Evolutionary conservation across 1,140 invertebrate species (phyloP), one percentile per base, ranked within the genome.

Genomic region (Scaptomyza hsui): DNA sequence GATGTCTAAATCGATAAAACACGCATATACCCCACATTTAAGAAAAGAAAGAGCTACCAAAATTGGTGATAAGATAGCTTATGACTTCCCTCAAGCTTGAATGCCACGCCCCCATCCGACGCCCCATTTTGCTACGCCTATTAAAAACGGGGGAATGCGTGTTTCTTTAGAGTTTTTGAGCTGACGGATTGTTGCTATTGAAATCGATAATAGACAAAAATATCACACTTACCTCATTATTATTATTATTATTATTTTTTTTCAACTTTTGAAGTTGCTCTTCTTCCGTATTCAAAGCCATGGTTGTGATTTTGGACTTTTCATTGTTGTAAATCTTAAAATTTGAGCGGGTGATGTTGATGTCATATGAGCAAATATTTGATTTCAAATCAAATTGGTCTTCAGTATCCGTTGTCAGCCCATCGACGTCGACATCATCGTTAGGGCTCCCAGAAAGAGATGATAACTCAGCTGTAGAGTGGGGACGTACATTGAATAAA

Each of bases 371-470:
- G 47, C 67, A 67, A 53, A 55, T 45, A 39, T 71, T 65, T 32
- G 70, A 57, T n/a, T 70, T 74, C 1, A 77, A 47, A 12, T 85
- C 77, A 19, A 71, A 19, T 37, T 75, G 67, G 45, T 88, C 61
- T 5, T 78, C 82, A 4, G 61, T 39, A 55, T 86, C 82, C 10
- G 78, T 86, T 47, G 74, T 72, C n/a, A 71, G 45, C 4, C 77
- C 75, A 35, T 78, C 75, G 6, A 82, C 63, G 62, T 86, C 81
- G 3, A 85, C 47, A 51, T 81, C 79, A 18, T 78, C 57, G 19
- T 71, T 88, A 18, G 81, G 68, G 57, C 71, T 83, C 3, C 24
- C 64, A 1, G 71, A 42, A 26, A 45, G 65, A 1, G 55, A 61
- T 1, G 55, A 55, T 6, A 55, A 26, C 5, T 52, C 63, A 26